phyloP scores from a whole-genome alignment of 2,113 vertebrate species.

The Sander lucioperca region DNA sequence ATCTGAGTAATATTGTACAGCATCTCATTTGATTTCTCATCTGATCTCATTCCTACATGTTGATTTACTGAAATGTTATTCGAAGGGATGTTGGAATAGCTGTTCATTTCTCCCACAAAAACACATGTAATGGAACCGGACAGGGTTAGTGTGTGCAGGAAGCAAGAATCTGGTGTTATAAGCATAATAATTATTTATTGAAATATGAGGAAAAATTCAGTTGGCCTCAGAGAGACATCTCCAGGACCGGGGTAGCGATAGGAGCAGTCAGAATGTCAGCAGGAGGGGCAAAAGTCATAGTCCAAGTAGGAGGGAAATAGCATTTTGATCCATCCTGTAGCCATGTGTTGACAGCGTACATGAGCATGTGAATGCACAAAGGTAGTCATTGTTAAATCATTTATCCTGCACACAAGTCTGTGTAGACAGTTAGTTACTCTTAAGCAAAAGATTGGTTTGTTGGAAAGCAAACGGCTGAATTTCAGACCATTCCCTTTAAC shows the following conservation, averaged over 20 bases:
- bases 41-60: slow-evolving; percentile 6
- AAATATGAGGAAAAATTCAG: slow-evolving; percentile 88
- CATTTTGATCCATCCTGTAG: slow-evolving; percentile 51
- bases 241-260: slow-evolving; percentile 83
- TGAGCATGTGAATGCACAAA: slow-evolving; percentile 41
- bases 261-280: slow-evolving; percentile 65
- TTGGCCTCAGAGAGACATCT: slow-evolving; percentile 84
- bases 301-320: slow-evolving; percentile 56
- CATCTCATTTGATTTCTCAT: background rate
- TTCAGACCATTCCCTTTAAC: background rate
- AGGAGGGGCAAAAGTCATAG: slow-evolving; percentile 63
- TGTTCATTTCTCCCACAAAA: background rate
- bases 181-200: slow-evolving; percentile 93
- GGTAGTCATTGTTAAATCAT: slow-evolving; percentile 25
- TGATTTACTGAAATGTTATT: background rate
- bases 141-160: slow-evolving; percentile 34
- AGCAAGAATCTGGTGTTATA: slow-evolving; percentile 63
- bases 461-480: slow-evolving; percentile 19
- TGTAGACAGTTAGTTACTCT: background rate
- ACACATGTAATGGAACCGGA: slow-evolving; percentile 5
- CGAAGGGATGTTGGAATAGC: background rate
- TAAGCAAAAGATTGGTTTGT: background rate
- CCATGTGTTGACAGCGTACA: slow-evolving; percentile 45
- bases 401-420: slow-evolving; percentile 2
- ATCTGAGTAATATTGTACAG: background rate